Conservation (phyloP, 2,797 vertebrate species). For the Chanos chanos region DNA sequence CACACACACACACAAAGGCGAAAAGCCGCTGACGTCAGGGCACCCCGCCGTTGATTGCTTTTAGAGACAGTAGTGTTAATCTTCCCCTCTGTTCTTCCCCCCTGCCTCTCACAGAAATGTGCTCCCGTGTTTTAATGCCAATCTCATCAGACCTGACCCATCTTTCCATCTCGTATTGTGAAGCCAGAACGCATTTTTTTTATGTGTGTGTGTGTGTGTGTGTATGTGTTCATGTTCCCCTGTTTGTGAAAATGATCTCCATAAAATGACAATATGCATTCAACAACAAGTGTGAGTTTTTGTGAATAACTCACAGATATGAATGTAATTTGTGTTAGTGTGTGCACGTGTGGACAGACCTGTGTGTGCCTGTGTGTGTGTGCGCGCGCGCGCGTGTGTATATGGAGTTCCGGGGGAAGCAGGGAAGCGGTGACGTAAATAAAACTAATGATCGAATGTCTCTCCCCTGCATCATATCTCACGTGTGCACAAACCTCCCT, state of each 20-base stretch:
- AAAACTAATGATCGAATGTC: constrained; percentile 1
- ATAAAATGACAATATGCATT: constrained; percentile 24
- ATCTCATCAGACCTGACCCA: constrained; percentile 74
- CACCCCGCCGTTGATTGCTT: constrained; percentile 41
- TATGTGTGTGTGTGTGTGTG: constrained; percentile 3
- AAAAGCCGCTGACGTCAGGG: constrained; percentile 57
- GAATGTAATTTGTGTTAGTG: no score
- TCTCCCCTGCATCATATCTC: not conserved
- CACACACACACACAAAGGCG: constrained; percentile 30
- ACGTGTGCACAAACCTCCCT: not conserved
- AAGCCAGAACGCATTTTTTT: constrained; percentile 13
- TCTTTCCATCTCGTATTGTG: constrained; percentile 47
- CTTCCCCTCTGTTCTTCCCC: constrained; percentile 15
- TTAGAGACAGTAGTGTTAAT: constrained; percentile 47
- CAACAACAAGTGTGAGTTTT: constrained; percentile 41
- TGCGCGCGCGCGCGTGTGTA: not conserved
- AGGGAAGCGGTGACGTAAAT: constrained; percentile 42
- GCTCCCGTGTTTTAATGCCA: constrained; percentile 51
- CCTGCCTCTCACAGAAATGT: constrained; percentile 37
- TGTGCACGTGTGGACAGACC: no score
- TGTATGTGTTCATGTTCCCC: constrained; percentile 4
- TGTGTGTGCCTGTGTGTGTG: not conserved
- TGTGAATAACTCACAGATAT: no score
- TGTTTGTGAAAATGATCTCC: not conserved
- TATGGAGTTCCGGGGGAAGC: constrained; percentile 28